phyloP scores from a whole-genome alignment of 2,888 invertebrate genomes.

The Yponomeuta sedellus region DNA sequence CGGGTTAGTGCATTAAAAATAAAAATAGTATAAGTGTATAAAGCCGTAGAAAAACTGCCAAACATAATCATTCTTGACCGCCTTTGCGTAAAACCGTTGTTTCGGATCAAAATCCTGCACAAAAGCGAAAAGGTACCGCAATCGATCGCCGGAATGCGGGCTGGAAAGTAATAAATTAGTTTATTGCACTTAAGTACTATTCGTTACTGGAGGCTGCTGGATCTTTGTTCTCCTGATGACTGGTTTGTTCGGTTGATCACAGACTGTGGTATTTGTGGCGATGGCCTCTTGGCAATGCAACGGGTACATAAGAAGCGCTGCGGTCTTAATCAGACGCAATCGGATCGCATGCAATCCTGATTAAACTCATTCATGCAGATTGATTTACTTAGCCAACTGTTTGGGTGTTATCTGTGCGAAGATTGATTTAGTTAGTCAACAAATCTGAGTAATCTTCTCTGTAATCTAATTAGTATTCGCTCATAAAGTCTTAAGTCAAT shows the following conservation, averaged over 20 bases:
- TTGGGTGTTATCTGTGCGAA: too few relatives aligned
- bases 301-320: background rate
- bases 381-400: too few relatives aligned
- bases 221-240: slow-evolving; percentile 3
- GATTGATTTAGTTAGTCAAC: too few relatives aligned
- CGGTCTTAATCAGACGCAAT: background rate
- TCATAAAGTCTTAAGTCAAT: too few relatives aligned
- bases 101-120: background rate
- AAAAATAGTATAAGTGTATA: too few relatives aligned
- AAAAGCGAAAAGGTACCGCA: background rate
- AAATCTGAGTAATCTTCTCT: too few relatives aligned
- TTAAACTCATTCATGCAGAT: too few relatives aligned
- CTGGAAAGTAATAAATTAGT: background rate
- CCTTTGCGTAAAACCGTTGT: background rate
- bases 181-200: slow-evolving; percentile 1
- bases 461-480: too few relatives aligned
- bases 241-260: background rate
- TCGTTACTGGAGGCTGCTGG: background rate
- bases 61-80: too few relatives aligned
- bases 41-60: too few relatives aligned
- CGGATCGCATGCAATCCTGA: too few relatives aligned
- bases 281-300: background rate
- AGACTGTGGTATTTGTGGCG: background rate
- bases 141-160: background rate
- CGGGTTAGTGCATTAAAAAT: too few relatives aligned